Evolutionary conservation across 2,888 invertebrate species (phyloP).

Genomic region (Mythimna lalbum): DNA sequence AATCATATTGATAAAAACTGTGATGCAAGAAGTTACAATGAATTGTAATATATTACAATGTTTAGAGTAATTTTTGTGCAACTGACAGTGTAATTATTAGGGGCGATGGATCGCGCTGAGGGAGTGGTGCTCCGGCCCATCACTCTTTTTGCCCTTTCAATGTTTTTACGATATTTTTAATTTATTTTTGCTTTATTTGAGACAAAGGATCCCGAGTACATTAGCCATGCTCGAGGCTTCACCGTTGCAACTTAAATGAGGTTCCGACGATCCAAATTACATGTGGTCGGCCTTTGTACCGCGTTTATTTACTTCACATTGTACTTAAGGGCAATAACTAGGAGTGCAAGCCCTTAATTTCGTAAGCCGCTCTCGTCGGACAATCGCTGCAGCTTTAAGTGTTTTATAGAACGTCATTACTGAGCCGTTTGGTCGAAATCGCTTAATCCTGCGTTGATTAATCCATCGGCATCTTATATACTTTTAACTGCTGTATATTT

Average conservation of each 20-base stretch:
- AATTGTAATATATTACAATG: constrained; percentile 55
- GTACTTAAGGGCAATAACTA: constrained; percentile 90
- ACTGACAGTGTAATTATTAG: constrained; percentile 86
- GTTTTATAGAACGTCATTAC: constrained; percentile 76
- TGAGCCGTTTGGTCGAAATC: constrained; percentile 68
- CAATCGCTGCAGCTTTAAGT: constrained; percentile 79
- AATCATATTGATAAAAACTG: constrained; percentile 42
- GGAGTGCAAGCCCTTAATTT: constrained; percentile 84
- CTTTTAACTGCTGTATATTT: background rate
- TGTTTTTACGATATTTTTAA: constrained; percentile 87
- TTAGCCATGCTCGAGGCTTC: constrained; percentile 82
- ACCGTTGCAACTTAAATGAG: constrained; percentile 85
- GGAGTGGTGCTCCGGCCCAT: constrained; percentile 85
- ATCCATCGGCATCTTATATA: background rate
- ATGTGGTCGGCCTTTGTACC: constrained; percentile 83
- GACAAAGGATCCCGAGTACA: constrained; percentile 83
- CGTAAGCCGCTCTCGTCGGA: constrained; percentile 78
- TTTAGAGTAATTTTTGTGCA: constrained; percentile 78
- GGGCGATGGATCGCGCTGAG: constrained; percentile 81
- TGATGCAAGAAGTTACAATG: constrained; percentile 51
- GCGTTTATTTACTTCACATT: constrained; percentile 89
- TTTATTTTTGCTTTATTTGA: constrained; percentile 87
- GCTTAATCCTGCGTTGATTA: constrained; percentile 55
- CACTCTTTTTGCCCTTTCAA: constrained; percentile 84
- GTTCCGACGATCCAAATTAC: constrained; percentile 88